Conservation (phyloP, 2,888 invertebrate species). For the Selenia dentaria region DNA sequence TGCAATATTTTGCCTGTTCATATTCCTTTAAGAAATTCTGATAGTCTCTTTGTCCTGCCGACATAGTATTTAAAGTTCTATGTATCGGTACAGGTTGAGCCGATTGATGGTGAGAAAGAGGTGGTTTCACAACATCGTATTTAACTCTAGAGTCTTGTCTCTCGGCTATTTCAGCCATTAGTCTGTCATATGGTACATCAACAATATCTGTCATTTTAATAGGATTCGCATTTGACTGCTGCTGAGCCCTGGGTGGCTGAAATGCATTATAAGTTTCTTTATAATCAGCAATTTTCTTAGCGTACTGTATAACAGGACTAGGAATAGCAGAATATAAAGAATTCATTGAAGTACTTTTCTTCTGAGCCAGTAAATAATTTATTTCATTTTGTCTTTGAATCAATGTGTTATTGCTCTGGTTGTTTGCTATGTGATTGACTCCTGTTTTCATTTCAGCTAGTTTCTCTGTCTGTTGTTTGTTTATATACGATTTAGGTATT, state of each 20-base stretch:
- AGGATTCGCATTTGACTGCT: neutral
- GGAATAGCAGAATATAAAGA: neutral
- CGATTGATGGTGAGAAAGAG: neutral
- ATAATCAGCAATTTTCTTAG: slow-evolving; percentile 22
- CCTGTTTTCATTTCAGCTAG: slow-evolving; percentile 39
- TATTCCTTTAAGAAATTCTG: slow-evolving; percentile 61
- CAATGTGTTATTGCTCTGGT: too few species aligned
- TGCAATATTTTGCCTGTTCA: slow-evolving; percentile 1
- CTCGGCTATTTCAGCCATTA: slow-evolving; percentile 18
- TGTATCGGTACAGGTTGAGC: slow-evolving; percentile 3
- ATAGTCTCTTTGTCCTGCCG: slow-evolving; percentile 39
- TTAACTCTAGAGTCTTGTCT: slow-evolving; percentile 4
- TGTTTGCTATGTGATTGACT: too few species aligned
- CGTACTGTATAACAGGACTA: slow-evolving; percentile 36
- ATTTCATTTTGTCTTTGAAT: neutral
- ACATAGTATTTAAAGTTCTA: slow-evolving; percentile 8
- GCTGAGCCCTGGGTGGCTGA: neutral
- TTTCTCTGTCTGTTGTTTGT: slow-evolving; percentile 48
- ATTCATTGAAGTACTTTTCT: neutral
- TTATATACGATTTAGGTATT: slow-evolving; percentile 50
- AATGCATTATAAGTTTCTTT: slow-evolving; percentile 3
- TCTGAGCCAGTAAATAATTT: neutral
- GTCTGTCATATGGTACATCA: slow-evolving; percentile 15
- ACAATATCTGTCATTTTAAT: slow-evolving; percentile 14
- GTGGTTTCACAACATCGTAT: neutral